phyloP scores from a whole-genome alignment of 2,888 invertebrate species.

The Scaptomyza tumidula region DNA sequence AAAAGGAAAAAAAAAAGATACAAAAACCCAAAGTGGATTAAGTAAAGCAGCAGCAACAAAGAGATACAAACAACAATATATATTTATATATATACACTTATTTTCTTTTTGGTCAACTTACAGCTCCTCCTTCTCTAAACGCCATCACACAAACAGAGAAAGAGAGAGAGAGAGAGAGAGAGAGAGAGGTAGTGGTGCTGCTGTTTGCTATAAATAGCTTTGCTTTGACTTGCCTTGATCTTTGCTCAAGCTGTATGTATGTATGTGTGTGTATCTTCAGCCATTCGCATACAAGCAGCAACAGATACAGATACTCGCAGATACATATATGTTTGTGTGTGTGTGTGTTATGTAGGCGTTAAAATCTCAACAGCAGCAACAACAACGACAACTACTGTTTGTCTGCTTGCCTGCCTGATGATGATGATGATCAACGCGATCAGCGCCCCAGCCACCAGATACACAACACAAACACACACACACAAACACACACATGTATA shows the following conservation, averaged over 20 bases:
- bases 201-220: constrained; percentile 54
- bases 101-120: constrained; percentile 8
- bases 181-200: constrained; percentile 27
- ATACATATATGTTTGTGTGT: constrained; percentile 22
- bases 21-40: not conserved
- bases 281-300: constrained; percentile 40
- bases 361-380: constrained; percentile 61
- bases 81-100: not conserved
- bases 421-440: constrained; percentile 42
- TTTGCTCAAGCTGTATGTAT: constrained; percentile 39
- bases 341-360: constrained; percentile 44
- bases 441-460: constrained; percentile 47
- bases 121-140: constrained; percentile 42
- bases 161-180: constrained; percentile 2
- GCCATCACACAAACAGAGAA: constrained; percentile 19
- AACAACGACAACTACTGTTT: constrained; percentile 26
- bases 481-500: constrained; percentile 11
- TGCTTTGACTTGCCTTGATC: constrained; percentile 54
- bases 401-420: not conserved
- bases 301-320: constrained; percentile 29
- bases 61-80: constrained; percentile 17
- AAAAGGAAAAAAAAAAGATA: not conserved
- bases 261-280: constrained; percentile 48
- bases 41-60: not conserved
- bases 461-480: constrained; percentile 31